Evolutionary conservation across 2,113 vertebrate species (phyloP), one percentile per base, ranked within the genome.

Genomic region (Vanacampus margaritifer): DNA sequence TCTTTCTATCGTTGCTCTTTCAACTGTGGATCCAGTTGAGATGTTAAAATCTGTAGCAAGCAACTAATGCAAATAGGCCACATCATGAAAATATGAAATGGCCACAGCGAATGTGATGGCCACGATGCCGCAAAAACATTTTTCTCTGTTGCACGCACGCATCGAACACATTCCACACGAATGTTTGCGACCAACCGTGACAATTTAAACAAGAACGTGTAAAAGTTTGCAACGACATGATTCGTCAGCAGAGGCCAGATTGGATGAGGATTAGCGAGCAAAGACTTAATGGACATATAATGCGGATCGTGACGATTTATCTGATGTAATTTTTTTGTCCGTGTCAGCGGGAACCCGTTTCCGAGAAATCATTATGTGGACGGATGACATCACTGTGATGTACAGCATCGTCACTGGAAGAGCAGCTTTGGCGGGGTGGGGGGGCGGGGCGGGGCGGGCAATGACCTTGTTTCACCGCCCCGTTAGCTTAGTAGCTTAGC

Each of bases 211-310:
- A 56, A 1, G 35, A 71, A 64, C 19, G 23, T 28, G 39, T 10
- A 17, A 62, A 62, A 62, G 39, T 62, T 62, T 43, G 39, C 60
- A 62, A 23, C 12, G 14, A 62, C 60, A 21, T 8, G 64, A 83
- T 85, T 82, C 71, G 67, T 86, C 86, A 80, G 78, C 78, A 54
- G 75, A 74, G 63, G 72, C 76, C 76, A 82, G 84, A 89, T 85
- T 83, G 66, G n/a, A 39, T 0, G 51, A 70, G 79, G 87, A 86
- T 87, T 84, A 86, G 71, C 82, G 80, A 74, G 80, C 74, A 75
- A 86, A 67, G 83, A 86, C 80, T 84, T 89, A 85, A 85, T 90
- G 71, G 80, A 78, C 60, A 67, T 68, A 62, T 36, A 43, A 51
- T 74, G 53, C 76, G 76, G 78, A 80, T 74, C 84, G 23, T 80